Conservation (phyloP, 2,888 invertebrate genomes). For the Drosophila nr. perissopoda region DNA sequence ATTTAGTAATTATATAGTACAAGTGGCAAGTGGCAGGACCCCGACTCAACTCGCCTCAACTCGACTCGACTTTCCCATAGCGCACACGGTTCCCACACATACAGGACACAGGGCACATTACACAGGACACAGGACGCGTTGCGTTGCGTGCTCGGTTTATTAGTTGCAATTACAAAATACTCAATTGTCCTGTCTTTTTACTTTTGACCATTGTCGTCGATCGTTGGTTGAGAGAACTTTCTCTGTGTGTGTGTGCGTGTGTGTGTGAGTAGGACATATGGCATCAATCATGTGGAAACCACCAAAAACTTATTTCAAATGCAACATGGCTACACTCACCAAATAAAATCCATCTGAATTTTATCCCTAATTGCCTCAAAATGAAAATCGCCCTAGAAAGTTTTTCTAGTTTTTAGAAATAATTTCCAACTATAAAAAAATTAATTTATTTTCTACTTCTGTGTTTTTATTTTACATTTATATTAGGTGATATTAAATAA, state of each 20-base stretch:
- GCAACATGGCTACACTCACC: constrained; percentile 31
- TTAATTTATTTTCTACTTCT: neutral
- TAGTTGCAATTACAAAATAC: constrained; percentile 67
- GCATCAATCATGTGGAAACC: constrained; percentile 81
- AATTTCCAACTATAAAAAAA: neutral
- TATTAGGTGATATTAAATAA: neutral
- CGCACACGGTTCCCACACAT: constrained; percentile 66
- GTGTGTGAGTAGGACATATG: constrained; percentile 58
- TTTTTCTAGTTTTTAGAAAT: neutral
- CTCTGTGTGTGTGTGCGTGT: neutral
- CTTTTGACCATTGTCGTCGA: constrained; percentile 50
- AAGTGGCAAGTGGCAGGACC: constrained; percentile 35
- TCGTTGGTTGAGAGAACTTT: constrained; percentile 22
- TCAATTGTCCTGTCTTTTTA: constrained; percentile 52
- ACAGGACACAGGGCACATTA: constrained; percentile 1
- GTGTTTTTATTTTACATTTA: neutral
- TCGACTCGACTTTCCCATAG: constrained; percentile 57
- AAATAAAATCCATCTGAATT: neutral
- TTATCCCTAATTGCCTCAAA: neutral
- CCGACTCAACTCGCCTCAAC: constrained; percentile 18
- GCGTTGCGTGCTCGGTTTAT: constrained; percentile 68
- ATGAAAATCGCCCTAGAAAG: neutral
- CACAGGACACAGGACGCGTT: constrained; percentile 8
- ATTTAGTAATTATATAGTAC: constrained; percentile 61
- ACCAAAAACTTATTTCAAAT: constrained; percentile 61